Percentiles rank a stretch among this genome's conserved stretches.
Conservation (phyloP, 1,140 invertebrate species). For the Drosophila funebris region DNA sequence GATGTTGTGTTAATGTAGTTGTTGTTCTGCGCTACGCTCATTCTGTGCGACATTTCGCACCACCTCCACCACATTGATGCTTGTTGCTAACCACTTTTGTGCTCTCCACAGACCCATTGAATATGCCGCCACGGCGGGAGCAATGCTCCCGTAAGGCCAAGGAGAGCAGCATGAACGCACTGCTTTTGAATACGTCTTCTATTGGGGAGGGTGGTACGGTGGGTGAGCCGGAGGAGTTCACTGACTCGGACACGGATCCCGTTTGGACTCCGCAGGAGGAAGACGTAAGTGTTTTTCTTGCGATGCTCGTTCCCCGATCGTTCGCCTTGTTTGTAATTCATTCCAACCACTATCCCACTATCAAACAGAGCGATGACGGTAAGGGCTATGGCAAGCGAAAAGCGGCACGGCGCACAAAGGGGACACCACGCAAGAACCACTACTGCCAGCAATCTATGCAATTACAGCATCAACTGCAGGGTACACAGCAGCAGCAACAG, state of each 20-base stretch:
- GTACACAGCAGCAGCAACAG: slow-evolving; percentile 37
- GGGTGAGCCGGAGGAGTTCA: slow-evolving; percentile 85
- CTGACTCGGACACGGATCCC: slow-evolving; percentile 89
- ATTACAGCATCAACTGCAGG: slow-evolving; percentile 45
- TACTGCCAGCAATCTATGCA: slow-evolving; percentile 52
- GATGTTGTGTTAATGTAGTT: slow-evolving; percentile 38
- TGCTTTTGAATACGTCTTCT: slow-evolving; percentile 64
- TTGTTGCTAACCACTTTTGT: slow-evolving; percentile 75
- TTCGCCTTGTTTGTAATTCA: background rate
- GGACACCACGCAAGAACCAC: slow-evolving; percentile 74
- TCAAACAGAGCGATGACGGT: slow-evolving; percentile 69
- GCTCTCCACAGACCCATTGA: slow-evolving; percentile 84
- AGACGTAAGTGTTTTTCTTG: slow-evolving; percentile 74
- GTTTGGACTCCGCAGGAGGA: slow-evolving; percentile 89
- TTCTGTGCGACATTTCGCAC: slow-evolving; percentile 3
- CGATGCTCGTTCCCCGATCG: background rate
- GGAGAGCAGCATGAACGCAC: slow-evolving; percentile 83
- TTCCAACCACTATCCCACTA: slow-evolving; percentile 10
- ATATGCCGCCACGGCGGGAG: slow-evolving; percentile 86
- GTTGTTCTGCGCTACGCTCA: slow-evolving; percentile 41
- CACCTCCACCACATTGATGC: slow-evolving; percentile 31
- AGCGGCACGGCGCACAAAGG: slow-evolving; percentile 69
- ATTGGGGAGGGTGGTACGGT: slow-evolving; percentile 60
- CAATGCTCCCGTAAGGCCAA: slow-evolving; percentile 88
- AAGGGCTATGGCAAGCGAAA: slow-evolving; percentile 75